A percentile compares a stretch with the other conserved stretches of the same genome.
Conservation (phyloP, 2,113 vertebrate species). For the Arvicanthis niloticus region DNA sequence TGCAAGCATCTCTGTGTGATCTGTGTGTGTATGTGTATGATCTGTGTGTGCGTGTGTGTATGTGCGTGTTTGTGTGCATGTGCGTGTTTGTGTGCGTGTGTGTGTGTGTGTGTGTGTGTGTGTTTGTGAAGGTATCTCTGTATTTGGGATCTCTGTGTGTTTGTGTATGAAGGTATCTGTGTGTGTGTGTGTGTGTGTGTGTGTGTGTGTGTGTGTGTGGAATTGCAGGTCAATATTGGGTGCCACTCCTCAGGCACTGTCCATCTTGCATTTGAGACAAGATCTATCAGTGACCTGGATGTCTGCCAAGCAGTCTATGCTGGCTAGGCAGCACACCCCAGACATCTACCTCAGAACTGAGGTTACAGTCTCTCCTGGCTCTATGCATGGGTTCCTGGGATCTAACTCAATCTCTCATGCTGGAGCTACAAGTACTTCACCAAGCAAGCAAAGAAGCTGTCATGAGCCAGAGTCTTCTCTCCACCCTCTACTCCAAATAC, state of each 20-base stretch:
- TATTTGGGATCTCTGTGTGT: not conserved
- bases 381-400: not conserved
- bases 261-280: not conserved
- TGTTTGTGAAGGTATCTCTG: not conserved
- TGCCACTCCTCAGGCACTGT: not conserved
- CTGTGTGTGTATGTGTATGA: not conserved
- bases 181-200: not conserved
- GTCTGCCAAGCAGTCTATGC: not conserved
- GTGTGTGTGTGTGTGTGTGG: not conserved
- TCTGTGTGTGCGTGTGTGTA: not conserved
- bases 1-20: not conserved
- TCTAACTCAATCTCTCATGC: not conserved
- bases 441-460: not conserved
- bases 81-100: not conserved
- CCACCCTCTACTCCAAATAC: slow-evolving; percentile 75
- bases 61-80: not conserved
- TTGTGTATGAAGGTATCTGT: slow-evolving; percentile 5
- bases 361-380: no score
- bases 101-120: not conserved
- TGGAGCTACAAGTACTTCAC: not conserved
- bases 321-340: no score
- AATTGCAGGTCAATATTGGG: not conserved
- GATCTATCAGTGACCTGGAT: not conserved
- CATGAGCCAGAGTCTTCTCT: not conserved
- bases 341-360: not conserved